phyloP scores from a whole-genome alignment of 2,888 invertebrate species.

The Chymomyza amoena region DNA sequence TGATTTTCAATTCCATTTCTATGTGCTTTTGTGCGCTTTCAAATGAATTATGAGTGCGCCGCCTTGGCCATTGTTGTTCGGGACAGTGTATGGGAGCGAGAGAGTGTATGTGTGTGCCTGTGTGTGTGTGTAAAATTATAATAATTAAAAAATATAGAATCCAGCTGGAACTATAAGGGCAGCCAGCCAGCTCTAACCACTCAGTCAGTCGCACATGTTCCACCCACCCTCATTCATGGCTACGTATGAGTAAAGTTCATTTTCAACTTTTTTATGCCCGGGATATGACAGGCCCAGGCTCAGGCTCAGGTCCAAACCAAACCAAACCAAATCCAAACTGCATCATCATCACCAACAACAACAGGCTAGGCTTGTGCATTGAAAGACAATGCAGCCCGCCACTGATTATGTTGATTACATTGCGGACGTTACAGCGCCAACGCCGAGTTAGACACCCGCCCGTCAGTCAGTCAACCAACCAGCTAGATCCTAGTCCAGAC shows the following conservation, averaged over 20 bases:
- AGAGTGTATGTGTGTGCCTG: slow-evolving; percentile 34
- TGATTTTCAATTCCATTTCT: slow-evolving; percentile 60
- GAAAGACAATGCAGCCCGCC: slow-evolving; percentile 20
- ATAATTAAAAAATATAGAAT: slow-evolving; percentile 59
- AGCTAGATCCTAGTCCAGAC: slow-evolving; percentile 13
- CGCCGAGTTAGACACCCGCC: neutral
- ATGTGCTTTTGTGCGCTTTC: slow-evolving; percentile 64
- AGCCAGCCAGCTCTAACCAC: slow-evolving; percentile 24
- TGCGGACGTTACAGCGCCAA: slow-evolving; percentile 29
- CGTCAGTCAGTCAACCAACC: slow-evolving; percentile 18
- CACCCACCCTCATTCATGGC: neutral
- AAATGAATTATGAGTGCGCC: slow-evolving; percentile 68
- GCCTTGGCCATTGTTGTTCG: slow-evolving; percentile 59
- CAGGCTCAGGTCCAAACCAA: no score
- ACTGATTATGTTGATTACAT: slow-evolving; percentile 70
- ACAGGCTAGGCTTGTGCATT: neutral
- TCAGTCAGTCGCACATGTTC: slow-evolving; percentile 31
- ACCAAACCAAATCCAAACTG: neutral
- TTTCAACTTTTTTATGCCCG: slow-evolving; percentile 41
- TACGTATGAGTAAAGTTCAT: slow-evolving; percentile 40
- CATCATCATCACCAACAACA: neutral
- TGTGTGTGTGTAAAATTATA: slow-evolving; percentile 57
- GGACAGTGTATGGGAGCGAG: neutral
- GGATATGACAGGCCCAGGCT: neutral
- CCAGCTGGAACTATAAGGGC: neutral